Percentiles rank a stretch among this genome's conserved stretches.
Conservation (phyloP, 2,888 invertebrate genomes). For the Norana najaformis region DNA sequence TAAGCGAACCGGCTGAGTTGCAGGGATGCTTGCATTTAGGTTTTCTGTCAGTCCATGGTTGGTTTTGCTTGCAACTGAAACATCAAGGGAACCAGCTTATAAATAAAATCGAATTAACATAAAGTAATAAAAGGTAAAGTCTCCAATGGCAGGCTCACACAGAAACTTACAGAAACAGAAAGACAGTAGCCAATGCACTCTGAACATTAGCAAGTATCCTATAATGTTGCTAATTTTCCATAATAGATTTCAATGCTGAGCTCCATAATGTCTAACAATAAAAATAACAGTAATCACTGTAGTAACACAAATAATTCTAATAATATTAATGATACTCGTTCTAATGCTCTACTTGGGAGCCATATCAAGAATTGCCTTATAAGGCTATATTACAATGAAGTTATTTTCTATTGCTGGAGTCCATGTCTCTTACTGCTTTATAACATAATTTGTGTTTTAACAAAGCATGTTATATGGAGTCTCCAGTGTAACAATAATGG, state of each 20-base stretch:
- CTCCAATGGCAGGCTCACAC: too few species aligned
- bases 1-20: not conserved
- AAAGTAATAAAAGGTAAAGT: not conserved
- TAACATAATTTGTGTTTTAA: not conserved
- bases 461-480: not conserved
- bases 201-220: not conserved
- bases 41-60: not conserved
- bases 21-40: not conserved
- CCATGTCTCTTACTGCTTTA: not conserved
- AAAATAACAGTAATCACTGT: too few species aligned
- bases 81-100: not conserved
- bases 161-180: too few species aligned
- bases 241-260: too few species aligned
- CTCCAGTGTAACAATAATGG: not conserved
- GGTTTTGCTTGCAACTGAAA: not conserved
- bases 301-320: not conserved
- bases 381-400: not conserved
- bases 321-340: not conserved
- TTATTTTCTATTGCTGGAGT: not conserved
- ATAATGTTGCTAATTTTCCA: too few species aligned
- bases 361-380: not conserved
- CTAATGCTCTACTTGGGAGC: not conserved
- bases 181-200: too few species aligned
- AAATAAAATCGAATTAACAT: not conserved
- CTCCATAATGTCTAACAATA: too few species aligned